Base-by-base conservation (phyloP, 53 echinoderm and acorn worm genomes). In the Echinometra lucunter region DNA sequence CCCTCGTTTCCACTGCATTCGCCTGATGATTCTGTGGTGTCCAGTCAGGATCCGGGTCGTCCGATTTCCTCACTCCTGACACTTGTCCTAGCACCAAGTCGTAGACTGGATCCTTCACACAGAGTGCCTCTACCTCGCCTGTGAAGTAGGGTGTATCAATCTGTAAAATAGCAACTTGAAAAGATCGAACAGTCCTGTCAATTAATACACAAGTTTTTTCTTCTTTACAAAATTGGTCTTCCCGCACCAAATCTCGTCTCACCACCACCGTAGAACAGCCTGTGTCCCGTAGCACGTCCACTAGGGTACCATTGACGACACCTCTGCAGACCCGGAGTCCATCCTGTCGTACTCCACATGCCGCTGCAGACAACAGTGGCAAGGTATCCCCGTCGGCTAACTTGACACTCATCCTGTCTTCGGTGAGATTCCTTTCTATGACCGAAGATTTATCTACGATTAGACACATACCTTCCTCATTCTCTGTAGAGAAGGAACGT, bases 1-100 rank as follows among this genome's bases (percentile, higher is more conserved):
- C 53, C 44, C 94, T 17, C 0, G 89, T 88, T 55, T 94, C 94
- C 53, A 94, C 94, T 87, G 94, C 94, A 91, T 40, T 91, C 63
- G 67, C 91, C 1, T 91, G 66, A 66, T 91, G 67, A 91, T 1
- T 1, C 16, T 66, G 37, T 44, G 91, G 91, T 66, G 34, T 44
- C 91, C 91, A 91, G 38, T 91, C 42, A 37, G 37, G 60, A 30
- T 63, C 66, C n/a, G 37, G 91, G 37, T 91, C 44, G 6, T 58
- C 60, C 32, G 91, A 19, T 66, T 58, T 19, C 38, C 91, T 58
- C 9, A 66, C 91, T 0, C 66, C 91, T 0, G 42, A 0, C 66
- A 42, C 91, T 60, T 91, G 58, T 37, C 91, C 91, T 19, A 91
- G 60, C 15, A 91, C 60, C 37, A 91, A 17, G 37, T 91, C 91